phyloP scores from a whole-genome alignment of 1,140 invertebrate species.

The Drosophila pachea region DNA sequence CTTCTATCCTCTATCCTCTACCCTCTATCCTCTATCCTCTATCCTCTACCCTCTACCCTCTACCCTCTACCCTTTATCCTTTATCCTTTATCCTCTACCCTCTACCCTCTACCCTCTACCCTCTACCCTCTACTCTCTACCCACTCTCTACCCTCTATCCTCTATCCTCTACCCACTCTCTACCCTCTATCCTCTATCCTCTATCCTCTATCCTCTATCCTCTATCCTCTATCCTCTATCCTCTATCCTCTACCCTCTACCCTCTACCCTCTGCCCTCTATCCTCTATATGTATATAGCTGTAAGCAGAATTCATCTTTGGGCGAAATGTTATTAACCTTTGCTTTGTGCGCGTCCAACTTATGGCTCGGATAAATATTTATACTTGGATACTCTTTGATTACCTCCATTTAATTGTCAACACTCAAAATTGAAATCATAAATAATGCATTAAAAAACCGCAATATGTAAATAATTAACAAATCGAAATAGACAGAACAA shows the following conservation, averaged over 20 bases:
- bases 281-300: not conserved
- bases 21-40: no score
- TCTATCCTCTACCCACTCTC: no score
- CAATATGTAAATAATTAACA: constrained; percentile 63
- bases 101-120: no score
- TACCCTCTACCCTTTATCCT: no score
- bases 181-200: not conserved
- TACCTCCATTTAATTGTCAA: constrained; percentile 57
- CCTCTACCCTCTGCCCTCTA: no score
- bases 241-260: no score
- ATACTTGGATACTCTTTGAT: constrained; percentile 56
- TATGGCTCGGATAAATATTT: constrained; percentile 55
- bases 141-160: no score
- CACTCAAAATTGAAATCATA: constrained; percentile 56
- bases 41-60: no score
- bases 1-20: no score
- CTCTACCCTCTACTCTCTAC: no score
- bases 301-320: not conserved
- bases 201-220: not conserved
- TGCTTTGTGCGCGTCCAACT: constrained; percentile 26
- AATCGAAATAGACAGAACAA: constrained; percentile 22
- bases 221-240: not conserved
- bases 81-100: no score
- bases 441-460: constrained; percentile 60
- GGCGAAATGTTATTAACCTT: constrained; percentile 38